phyloP scores from a whole-genome alignment of 2,888 invertebrate genomes.

The Oegoconia quadripuncta region DNA sequence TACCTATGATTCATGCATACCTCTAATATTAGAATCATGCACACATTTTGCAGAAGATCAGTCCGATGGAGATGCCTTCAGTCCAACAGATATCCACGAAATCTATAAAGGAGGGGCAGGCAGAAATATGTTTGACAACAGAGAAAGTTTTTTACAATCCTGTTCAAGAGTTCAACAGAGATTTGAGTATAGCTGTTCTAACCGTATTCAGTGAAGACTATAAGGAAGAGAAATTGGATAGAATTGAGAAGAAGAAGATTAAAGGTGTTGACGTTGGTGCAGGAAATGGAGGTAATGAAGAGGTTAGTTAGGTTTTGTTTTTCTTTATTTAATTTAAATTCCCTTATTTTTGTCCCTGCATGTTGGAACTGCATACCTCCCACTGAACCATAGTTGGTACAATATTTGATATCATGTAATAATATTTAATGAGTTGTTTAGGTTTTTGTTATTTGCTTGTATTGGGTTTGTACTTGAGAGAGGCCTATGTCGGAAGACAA shows the following conservation, averaged over 20 bases:
- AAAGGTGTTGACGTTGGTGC: constrained; percentile 27
- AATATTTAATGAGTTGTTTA: no score
- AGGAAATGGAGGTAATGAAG: constrained; percentile 10
- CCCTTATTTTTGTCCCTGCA: not conserved
- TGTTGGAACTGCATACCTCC: no score
- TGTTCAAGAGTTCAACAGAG: constrained; percentile 98
- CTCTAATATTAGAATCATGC: no score
- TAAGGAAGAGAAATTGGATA: constrained; percentile 42
- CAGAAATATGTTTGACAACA: constrained; percentile 83
- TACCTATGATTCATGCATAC: no score
- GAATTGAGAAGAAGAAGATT: constrained; percentile 32
- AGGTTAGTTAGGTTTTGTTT: constrained; percentile 16
- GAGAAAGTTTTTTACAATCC: constrained; percentile 98
- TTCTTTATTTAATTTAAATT: not conserved
- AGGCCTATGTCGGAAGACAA: no score
- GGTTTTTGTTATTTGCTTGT: no score
- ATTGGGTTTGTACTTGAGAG: no score
- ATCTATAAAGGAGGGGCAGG: constrained; percentile 86
- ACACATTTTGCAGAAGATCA: no score
- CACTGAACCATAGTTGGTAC: no score
- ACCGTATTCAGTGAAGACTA: constrained; percentile 81
- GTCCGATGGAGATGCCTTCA: no score
- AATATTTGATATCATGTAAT: no score
- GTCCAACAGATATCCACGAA: constrained; percentile 31
- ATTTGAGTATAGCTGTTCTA: constrained; percentile 89